These are phyloP conservation scores for Chromis chromis DNA, from an alignment of 2,797 vertebrate genomes.

Conservation along the genomic window DNA sequence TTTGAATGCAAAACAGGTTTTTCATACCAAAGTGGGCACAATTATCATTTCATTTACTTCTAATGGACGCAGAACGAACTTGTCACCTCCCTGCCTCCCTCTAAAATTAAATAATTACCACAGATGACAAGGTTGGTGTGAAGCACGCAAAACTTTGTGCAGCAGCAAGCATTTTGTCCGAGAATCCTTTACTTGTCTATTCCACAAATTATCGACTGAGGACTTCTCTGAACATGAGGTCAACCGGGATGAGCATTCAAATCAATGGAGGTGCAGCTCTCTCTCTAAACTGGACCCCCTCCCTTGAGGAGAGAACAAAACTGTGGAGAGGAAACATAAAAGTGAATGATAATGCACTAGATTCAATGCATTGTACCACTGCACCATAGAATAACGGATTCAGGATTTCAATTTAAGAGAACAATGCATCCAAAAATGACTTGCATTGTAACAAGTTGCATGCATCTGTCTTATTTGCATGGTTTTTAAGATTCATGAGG, in stretches of 20 bases:
- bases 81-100: conserved; percentile 15
- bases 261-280: conserved; percentile 26
- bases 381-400: neutral
- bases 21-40: neutral
- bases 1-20: conserved; percentile 1
- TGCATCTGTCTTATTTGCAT: neutral
- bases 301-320: neutral
- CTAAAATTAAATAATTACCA: conserved; percentile 13
- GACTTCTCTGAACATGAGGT: conserved; percentile 9
- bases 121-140: neutral
- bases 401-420: neutral
- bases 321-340: conserved; percentile 1
- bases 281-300: neutral
- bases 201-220: conserved; percentile 6
- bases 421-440: neutral
- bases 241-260: conserved; percentile 3
- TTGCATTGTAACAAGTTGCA: no score
- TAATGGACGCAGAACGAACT: neutral
- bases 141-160: neutral
- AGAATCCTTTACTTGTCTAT: neutral
- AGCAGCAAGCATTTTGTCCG: neutral
- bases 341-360: conserved; percentile 7
- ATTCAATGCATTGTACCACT: neutral
- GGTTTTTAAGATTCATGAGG: conserved; percentile 8
- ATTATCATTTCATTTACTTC: conserved; percentile 11